Base-by-base conservation (phyloP, 2,888 invertebrate species). In the Eucriotettix oculatus region DNA sequence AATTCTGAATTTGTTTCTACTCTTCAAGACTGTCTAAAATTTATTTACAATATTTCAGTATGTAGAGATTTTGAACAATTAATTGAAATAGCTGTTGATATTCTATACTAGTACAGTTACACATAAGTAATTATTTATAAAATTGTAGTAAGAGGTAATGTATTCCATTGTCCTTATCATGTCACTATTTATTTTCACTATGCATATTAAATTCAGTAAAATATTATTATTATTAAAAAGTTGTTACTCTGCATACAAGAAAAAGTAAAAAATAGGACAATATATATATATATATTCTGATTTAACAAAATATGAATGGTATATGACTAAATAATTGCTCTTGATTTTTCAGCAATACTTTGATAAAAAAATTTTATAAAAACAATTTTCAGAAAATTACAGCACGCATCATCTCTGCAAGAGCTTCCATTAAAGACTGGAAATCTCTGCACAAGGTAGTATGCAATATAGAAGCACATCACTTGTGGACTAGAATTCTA, bases 401-500 rank as follows among this genome's bases (percentile, higher is more conserved):
- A 60, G 73, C 76, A 0, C 82, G 82, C 71, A 81, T 88, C 65
- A 78, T 79, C 64, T 78, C 81, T 41, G 73, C 82, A 0, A 80
- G 83, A 64, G 84, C 82, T 0, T 79, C 80, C 57, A 72, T 81
- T 5, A 77, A 75, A 56, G 84, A 86, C 64, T 88, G 87, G 87
- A 80, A 83, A 68, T 78, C 79, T 3, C 73, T 88, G 1, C 84
- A 86, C 68, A 83, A 83, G 71, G 86, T 86, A 72, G 73, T 74
- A n/a, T n/a, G n/a, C n/a, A n/a, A n/a, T n/a, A n/a, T n/a, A 73
- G 29, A 5, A 29, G 29, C 29, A 29, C 29, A 29, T 2, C 29
- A 29, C 29, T 29, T 29, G n/a, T n/a, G n/a, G n/a, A n/a, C n/a
- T n/a, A n/a, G n/a, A n/a, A n/a, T n/a, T n/a, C n/a, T n/a, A n/a